These are phyloP conservation scores for Phataginus tetradactyla DNA, from an alignment of 2,797 vertebrate genomes.

Conservation along the genomic window DNA sequence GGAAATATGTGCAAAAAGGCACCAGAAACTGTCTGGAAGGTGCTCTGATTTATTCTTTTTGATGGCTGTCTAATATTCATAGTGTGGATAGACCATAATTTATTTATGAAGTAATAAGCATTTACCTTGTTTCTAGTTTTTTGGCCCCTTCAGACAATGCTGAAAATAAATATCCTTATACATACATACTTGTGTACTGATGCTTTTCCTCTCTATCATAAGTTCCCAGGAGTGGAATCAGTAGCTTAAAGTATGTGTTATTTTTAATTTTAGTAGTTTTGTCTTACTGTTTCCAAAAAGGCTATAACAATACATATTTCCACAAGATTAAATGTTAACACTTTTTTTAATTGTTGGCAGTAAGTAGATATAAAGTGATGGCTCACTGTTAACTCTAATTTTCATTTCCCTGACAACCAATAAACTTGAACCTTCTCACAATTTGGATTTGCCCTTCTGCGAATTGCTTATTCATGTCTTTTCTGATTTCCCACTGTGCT, in stretches of 20 bases:
- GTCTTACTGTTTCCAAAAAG: background rate
- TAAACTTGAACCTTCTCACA: background rate
- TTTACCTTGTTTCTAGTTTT: background rate
- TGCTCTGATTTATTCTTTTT: background rate
- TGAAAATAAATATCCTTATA: background rate
- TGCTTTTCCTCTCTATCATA: background rate
- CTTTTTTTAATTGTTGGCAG: background rate
- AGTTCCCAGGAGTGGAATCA: background rate
- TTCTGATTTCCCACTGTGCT: background rate
- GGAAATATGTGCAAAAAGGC: background rate
- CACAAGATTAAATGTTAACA: background rate
- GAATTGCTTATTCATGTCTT: background rate
- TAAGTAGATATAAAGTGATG: background rate
- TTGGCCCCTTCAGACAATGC: background rate
- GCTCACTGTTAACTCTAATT: background rate
- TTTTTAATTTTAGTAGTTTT: background rate
- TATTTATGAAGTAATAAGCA: background rate
- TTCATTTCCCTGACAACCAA: background rate
- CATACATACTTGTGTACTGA: background rate
- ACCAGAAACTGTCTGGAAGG: background rate
- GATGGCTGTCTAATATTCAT: background rate
- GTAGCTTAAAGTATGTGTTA: background rate
- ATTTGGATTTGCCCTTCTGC: background rate
- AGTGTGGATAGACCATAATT: background rate
- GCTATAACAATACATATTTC: background rate